Percentiles rank a stretch among this genome's conserved stretches.
These are phyloP conservation scores for Acrossocheilus fasciatus DNA, from an alignment of 2,797 vertebrate genomes.

Conservation along the genomic window DNA sequence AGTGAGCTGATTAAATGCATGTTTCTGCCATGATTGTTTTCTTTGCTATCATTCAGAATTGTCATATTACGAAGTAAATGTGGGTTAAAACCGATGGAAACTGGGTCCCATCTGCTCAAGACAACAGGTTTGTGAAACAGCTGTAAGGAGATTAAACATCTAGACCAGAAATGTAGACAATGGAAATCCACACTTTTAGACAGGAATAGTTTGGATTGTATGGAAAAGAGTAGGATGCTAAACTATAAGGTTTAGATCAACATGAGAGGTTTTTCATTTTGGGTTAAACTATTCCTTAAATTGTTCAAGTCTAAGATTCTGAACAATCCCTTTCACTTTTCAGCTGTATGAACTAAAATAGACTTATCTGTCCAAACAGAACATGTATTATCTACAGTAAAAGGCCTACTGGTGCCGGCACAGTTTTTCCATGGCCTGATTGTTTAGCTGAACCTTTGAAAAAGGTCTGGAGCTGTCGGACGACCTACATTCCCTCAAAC, in stretches of 20 bases:
- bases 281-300: neutral
- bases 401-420: slow-evolving; percentile 69
- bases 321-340: slow-evolving; percentile 8
- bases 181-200: neutral
- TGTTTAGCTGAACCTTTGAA: slow-evolving; percentile 70
- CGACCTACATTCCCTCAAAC: slow-evolving; percentile 70
- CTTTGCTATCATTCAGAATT: neutral
- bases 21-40: neutral
- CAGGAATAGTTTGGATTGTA: neutral
- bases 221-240: neutral
- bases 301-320: neutral
- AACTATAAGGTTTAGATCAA: neutral
- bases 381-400: slow-evolving; percentile 73
- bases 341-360: slow-evolving; percentile 60
- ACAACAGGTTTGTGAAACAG: neutral
- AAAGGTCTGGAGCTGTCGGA: slow-evolving; percentile 69
- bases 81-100: neutral
- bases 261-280: neutral
- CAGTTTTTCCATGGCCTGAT: slow-evolving; percentile 77
- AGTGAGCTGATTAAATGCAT: neutral
- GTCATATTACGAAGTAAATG: slow-evolving; percentile 1
- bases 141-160: neutral
- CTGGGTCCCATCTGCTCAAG: slow-evolving; percentile 1
- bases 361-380: slow-evolving; percentile 74
- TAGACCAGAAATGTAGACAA: neutral